Evolutionary conservation across 2,797 vertebrate genomes (phyloP), one percentile per base, ranked within the genome.

Genomic region (Gobionotothen gibberifrons): DNA sequence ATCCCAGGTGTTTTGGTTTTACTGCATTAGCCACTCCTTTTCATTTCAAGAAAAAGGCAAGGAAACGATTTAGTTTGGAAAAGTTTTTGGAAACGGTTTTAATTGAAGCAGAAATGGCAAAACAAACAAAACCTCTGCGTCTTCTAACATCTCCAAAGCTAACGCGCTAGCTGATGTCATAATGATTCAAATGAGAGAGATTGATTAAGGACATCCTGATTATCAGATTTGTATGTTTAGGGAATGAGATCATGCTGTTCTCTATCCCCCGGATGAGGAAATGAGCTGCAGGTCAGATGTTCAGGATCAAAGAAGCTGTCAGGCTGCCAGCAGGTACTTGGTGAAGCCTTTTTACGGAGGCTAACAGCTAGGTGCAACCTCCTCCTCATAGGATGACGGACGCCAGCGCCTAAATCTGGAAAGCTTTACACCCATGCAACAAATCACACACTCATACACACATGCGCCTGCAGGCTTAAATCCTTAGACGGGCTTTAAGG

Each of bases 1-100:
- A 22, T 69, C 61, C 43, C 69, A 87, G 81, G 77, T 89, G 82
- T 84, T 86, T 80, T 61, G n/a, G 44, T 52, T 83, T 81, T 66
- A 42, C 16, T 15, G 43, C 83, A 77, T 53, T 60, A 67, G 19
- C 53, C 60, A 79, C 87, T 89, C 85, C 78, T 73, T 40, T 59
- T 63, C 22, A 5, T 47, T 53, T 13, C 26, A 65, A 46, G 32
- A 32, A 39, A 55, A 62, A 4, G 2, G 9, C 5, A 78, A 77
- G 78, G 79, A 78, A 80, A 1, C 42, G 55, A 52, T 87, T 83
- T 49, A 48, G 48, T 19, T 19, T 14, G 21, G 46, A 67, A 59
- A 62, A 12, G 21, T 4, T 39, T 40, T 60, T 60, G 43, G 32
- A 61, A 66, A 46, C 32, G 3, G 5, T 48, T 60, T 65, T 46